Base-by-base conservation (phyloP, 37 sponge, comb jelly and placozoan species). In the Aplysina aerophoba region DNA sequence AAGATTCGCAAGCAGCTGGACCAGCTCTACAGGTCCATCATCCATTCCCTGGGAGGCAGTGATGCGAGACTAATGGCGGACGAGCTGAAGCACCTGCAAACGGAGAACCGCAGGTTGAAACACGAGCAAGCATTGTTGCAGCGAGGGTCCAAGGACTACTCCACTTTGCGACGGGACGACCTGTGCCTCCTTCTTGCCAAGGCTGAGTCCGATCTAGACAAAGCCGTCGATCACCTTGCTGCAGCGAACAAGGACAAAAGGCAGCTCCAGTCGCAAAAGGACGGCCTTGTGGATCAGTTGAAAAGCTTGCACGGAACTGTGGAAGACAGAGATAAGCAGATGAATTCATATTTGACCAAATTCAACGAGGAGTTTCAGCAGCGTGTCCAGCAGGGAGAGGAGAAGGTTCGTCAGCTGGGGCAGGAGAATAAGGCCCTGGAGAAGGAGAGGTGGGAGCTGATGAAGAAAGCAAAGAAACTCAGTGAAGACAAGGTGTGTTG, bases 381-480 rank as follows among this genome's bases (percentile, higher is more conserved):
- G 54, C 78, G 54, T n/a, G n/a, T 36, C 12, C 54, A 75, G 54
- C 78, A 89, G 59, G 73, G 53, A 22, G 90, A 94, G 16, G 95
- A 91, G 73, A 62, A 83, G 58, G 81, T 89, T 25, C 80, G 84
- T 37, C 80, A 89, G 50, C 78, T 87, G 55, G 22, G 61, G 0
- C 85, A 73, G 77, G 92, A 95, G 35, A 81, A 34, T 58, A 83
- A 87, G 55, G 68, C 80, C 14, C 56, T 93, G 61, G 97, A 93
- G 80, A 89, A 88, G 77, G 94, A 96, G 63, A 91, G 91, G 59
- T 96, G 97, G 97, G 97, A 96, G 57, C 75, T 96, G 56, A 72
- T 96, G 80, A 93, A 92, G 80, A 83, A 87, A 55, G 92, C 92
- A 40, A 75, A 75, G 78, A 75, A 75, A 41, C 78, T 75, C 11